A percentile compares a stretch with the other conserved stretches of the same genome.
These are phyloP conservation scores for Vollenhovia emeryi DNA, from an alignment of 1,140 invertebrate genomes.

Conservation along the genomic window DNA sequence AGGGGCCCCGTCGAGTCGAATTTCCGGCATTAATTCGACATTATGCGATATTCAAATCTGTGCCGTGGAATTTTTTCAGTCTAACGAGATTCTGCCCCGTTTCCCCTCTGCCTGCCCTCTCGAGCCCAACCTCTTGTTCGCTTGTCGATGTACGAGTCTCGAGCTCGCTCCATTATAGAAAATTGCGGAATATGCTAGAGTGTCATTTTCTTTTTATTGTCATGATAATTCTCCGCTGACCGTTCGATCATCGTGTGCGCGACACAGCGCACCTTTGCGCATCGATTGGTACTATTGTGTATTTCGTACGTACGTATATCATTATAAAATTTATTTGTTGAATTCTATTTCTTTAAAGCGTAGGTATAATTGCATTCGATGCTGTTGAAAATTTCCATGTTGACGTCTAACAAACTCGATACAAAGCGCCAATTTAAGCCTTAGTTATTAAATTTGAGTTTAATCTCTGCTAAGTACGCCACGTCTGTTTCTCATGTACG, in stretches of 20 bases:
- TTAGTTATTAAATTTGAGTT: background rate
- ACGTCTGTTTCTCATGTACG: background rate
- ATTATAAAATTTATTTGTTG: background rate
- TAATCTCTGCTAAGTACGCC: background rate
- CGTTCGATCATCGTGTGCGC: conserved; percentile 30
- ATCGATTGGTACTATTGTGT: background rate
- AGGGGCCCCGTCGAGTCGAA: conserved; percentile 76
- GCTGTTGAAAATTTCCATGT: background rate
- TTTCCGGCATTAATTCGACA: conserved; percentile 82
- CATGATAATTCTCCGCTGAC: conserved; percentile 20
- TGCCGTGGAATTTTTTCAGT: conserved; percentile 78
- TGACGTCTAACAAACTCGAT: background rate
- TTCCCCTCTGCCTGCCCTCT: conserved; percentile 62
- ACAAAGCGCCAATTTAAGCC: background rate
- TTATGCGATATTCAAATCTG: conserved; percentile 83
- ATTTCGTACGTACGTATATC: background rate
- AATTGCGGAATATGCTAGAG: conserved; percentile 44
- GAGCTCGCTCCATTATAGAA: conserved; percentile 55
- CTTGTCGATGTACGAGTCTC: conserved; percentile 37
- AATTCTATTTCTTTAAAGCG: background rate
- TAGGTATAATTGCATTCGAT: background rate
- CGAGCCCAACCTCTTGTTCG: conserved; percentile 21
- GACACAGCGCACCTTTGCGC: background rate
- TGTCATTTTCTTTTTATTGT: conserved; percentile 51
- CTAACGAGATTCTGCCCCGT: conserved; percentile 77